Conservation (phyloP, 2,113 vertebrate species). For the Ochotona curzoniae region DNA sequence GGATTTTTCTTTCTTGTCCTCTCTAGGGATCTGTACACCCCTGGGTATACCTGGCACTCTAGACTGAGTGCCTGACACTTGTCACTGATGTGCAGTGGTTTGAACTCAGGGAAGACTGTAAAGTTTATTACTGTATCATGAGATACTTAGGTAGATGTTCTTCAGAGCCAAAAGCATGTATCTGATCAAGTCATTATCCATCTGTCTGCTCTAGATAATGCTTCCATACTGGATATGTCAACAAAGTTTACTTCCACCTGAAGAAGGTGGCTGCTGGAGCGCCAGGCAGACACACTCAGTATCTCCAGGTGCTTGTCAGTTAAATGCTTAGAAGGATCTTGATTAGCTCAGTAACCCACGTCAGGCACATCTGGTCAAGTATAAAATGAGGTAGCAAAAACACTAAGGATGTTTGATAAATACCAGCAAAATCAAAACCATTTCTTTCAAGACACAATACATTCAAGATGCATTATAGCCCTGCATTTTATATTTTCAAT, state of each 20-base stretch:
- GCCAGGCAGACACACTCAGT: not conserved
- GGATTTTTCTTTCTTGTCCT: not conserved
- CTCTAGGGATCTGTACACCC: not conserved
- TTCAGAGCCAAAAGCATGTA: not conserved
- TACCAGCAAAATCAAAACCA: constrained; percentile 2
- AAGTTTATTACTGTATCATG: not conserved
- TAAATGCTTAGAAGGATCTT: not conserved
- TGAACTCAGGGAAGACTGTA: not conserved
- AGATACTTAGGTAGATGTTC: not conserved
- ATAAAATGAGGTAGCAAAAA: not conserved
- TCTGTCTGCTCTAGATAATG: not conserved
- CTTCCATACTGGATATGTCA: not conserved
- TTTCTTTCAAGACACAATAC: not conserved
- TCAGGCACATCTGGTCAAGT: not conserved
- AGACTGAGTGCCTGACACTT: not conserved
- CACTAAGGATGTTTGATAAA: not conserved
- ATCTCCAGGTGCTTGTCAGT: not conserved
- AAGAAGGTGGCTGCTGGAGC: not conserved
- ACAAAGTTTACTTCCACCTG: not conserved
- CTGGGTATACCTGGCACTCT: not conserved
- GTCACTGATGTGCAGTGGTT: not conserved
- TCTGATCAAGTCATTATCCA: not conserved
- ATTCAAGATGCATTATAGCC: not conserved
- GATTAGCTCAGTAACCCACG: not conserved
- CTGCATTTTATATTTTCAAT: not conserved